Conservation (phyloP, 2,888 invertebrate genomes). For the Protula sp. region DNA sequence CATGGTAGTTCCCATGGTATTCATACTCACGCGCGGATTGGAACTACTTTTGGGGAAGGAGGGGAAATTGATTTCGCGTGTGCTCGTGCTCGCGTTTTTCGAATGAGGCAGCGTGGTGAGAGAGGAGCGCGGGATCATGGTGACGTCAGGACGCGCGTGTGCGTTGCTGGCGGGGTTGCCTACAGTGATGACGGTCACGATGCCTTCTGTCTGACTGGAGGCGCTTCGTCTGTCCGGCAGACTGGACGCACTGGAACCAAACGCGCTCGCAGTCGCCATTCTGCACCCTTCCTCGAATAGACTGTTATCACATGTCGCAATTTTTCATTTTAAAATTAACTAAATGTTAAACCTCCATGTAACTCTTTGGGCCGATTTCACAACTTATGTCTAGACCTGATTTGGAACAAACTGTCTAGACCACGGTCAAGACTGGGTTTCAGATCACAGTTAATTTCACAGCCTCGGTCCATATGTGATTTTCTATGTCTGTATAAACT, state of each 20-base stretch:
- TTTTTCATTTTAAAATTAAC: too few species aligned
- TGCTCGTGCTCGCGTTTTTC: conserved; percentile 22
- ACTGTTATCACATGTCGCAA: too few species aligned
- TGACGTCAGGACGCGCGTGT: not conserved
- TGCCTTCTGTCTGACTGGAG: conserved; percentile 48
- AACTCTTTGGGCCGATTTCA: too few species aligned
- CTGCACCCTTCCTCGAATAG: too few species aligned
- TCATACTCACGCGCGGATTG: not conserved
- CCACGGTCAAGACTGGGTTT: too few species aligned
- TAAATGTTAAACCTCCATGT: too few species aligned
- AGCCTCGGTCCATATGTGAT: too few species aligned
- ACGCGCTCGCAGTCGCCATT: not conserved
- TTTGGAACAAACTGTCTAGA: too few species aligned
- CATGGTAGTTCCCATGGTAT: not conserved
- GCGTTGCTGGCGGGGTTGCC: conserved; percentile 28
- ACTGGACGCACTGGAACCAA: not conserved
- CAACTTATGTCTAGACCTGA: too few species aligned
- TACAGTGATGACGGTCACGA: conserved; percentile 47
- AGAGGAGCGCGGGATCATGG: not conserved
- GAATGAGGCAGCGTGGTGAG: conserved; percentile 8
- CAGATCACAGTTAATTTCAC: too few species aligned
- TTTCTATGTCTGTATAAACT: too few species aligned
- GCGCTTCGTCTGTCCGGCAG: conserved; percentile 18
- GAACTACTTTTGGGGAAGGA: not conserved
- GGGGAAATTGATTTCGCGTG: conserved; percentile 14